Evolutionary conservation across 2,797 vertebrate species (phyloP), one percentile per base, ranked within the genome.

Genomic region (Orestias chungarensis): DNA sequence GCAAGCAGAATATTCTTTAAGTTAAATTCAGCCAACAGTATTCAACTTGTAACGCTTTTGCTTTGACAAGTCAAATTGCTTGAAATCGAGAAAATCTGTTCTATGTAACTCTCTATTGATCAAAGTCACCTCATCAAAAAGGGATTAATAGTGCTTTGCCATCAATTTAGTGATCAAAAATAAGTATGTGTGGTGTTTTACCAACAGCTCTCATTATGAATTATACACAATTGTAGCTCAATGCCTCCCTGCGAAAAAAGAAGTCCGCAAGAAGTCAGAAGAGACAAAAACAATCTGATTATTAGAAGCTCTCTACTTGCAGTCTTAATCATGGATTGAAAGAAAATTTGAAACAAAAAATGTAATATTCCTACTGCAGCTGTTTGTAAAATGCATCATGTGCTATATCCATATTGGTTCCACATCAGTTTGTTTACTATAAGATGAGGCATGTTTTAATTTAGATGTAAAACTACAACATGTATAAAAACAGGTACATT

Each of bases 241-340:
- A 61, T 66, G 6, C 33, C 71, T 67, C 46, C 52, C 64, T 44
- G 18, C 67, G 83, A 72, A 73, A 66, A 79, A 65, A 27, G 4
- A 43, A 74, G 66, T 47, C 35, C 71, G 83, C 80, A 83, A 83
- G 86, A 88, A 85, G 85, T 89, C 84, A 87, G 84, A 78, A 82
- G 84, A 81, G 78, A 70, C 80, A 44, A 86, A 85, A 90, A 83
- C 87, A 81, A 81, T 74, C 90, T 87, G 85, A 87, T 85, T 75
- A 86, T 82, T 88, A 83, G 82, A 82, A 83, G 89, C 82, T 84
- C 83, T 86, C n/a, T n/a, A n/a, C n/a, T n/a, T n/a, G n/a, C n/a
- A n/a, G n/a, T n/a, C 38, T 40, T 7, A 50, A 50, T 46, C 44
- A 46, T 18, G 44, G 15, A 46, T 46, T 46, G 20, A 46, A 46